These are phyloP conservation scores for Dioctria linearis DNA, from an alignment of 2,888 invertebrate species.

Conservation along the genomic window DNA sequence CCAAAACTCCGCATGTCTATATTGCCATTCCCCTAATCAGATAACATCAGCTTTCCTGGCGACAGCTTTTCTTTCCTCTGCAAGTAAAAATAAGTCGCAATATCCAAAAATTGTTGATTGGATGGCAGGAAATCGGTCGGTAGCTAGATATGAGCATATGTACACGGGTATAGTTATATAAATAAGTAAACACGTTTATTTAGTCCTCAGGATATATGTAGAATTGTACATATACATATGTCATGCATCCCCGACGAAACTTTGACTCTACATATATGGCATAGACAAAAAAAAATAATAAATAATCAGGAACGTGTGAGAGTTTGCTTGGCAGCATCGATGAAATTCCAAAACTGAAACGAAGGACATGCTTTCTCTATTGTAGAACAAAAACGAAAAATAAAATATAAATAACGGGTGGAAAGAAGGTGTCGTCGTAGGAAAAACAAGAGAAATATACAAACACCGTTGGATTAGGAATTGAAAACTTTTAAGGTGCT, in stretches of 20 bases:
- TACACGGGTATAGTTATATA: no score
- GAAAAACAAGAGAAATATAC: background rate
- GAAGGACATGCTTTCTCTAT: slow-evolving; percentile 30
- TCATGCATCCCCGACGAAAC: background rate
- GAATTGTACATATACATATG: no score
- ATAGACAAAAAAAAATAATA: slow-evolving; percentile 34
- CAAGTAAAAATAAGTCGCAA: slow-evolving; percentile 1
- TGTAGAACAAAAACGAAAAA: background rate
- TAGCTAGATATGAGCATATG: background rate
- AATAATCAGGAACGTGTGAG: slow-evolving; percentile 11
- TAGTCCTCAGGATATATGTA: no score
- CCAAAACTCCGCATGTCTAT: background rate
- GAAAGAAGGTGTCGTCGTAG: background rate
- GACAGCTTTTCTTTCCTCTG: background rate
- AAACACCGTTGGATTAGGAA: no score
- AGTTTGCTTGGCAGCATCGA: slow-evolving; percentile 31
- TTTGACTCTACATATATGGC: background rate
- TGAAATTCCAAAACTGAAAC: slow-evolving; percentile 38
- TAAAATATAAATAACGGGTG: slow-evolving; percentile 28
- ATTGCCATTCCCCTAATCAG: background rate
- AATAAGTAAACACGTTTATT: no score
- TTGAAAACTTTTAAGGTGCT: no score
- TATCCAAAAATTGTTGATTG: background rate
- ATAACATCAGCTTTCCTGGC: background rate
- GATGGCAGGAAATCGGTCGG: background rate